Evolutionary conservation across 2,888 invertebrate genomes (phyloP), one percentile per base, ranked within the genome.

Genomic region (Onchidella celtica): DNA sequence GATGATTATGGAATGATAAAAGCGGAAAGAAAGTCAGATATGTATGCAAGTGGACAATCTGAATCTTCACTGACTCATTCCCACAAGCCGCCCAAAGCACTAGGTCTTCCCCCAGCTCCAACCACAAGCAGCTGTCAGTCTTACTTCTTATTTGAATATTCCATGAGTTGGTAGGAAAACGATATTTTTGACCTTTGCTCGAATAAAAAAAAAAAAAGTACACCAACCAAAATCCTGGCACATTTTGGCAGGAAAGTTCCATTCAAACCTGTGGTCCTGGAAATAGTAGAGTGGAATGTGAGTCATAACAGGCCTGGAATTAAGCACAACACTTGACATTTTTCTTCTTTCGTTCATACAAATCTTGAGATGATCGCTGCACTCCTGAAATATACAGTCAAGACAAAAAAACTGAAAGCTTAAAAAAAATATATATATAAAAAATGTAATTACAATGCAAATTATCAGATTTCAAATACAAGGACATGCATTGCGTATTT

Each of bases 301-400:
- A 14, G 24, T 21, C 21, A 29, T 1, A 38, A 57, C 63, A n/a
- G 14, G 59, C 32, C 9, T 63, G 34, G 4, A n/a, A 11, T 61
- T 69, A 82, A 14, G 76, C 55, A 38, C 85, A 85, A 55, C 85
- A 84, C 77, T 87, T 87, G 59, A 84, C 82, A 72, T 85, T 29
- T 55, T 59, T 88, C 78, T 85, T 88, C 75, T 84, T 84, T 70
- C 81, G 80, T 72, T 90, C 90, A 84, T 87, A 89, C 57, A 88
- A 38, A 74, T 89, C 86, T 47, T 85, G 85, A 59, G 83, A 83
- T 59, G 86, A 85, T 66, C 85, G 83, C 73, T 89, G 88, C 27
- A 90, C 84, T 66, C 86, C 90, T 90, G 88, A 17, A 88, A 87
- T 11, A 11, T 47, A 11, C 17, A 47, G 47, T 11, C 6, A 47